These are phyloP conservation scores for Allophyes oxyacanthae DNA, from an alignment of 2,888 invertebrate genomes.

Conservation along the genomic window DNA sequence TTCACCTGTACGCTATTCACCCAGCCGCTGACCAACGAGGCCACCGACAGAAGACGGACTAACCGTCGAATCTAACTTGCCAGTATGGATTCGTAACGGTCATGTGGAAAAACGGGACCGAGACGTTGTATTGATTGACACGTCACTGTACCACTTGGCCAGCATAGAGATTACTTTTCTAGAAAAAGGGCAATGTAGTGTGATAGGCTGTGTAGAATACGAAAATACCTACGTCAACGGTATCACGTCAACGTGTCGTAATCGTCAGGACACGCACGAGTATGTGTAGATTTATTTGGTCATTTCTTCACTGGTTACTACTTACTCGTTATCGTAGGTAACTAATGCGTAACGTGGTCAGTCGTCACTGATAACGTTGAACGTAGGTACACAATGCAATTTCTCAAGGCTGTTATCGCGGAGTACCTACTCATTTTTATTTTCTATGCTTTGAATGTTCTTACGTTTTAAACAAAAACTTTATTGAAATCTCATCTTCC, in stretches of 20 bases:
- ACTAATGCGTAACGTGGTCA: constrained; percentile 51
- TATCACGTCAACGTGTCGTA: constrained; percentile 23
- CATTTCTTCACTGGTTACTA: constrained; percentile 40
- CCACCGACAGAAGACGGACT: no score
- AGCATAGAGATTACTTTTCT: no score
- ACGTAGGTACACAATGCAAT: constrained; percentile 50
- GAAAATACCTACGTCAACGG: constrained; percentile 4
- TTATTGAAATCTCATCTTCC: background rate
- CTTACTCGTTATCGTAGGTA: constrained; percentile 44
- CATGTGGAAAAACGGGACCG: no score
- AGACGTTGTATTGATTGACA: no score
- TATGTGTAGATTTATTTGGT: constrained; percentile 30
- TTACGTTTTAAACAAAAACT: constrained; percentile 3
- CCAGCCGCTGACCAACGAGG: no score
- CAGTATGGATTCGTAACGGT: no score
- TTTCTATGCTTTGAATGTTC: constrained; percentile 23
- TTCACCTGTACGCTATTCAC: no score
- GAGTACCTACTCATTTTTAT: constrained; percentile 19
- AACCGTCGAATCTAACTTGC: no score
- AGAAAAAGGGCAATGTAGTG: no score
- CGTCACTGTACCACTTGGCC: no score
- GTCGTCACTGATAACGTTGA: constrained; percentile 55
- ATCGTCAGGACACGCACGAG: constrained; percentile 33
- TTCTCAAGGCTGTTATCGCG: constrained; percentile 46
- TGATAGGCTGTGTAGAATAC: no score